Evolutionary conservation across 2,888 invertebrate genomes (phyloP).

Genomic region (Dicyrtoma fusca): DNA sequence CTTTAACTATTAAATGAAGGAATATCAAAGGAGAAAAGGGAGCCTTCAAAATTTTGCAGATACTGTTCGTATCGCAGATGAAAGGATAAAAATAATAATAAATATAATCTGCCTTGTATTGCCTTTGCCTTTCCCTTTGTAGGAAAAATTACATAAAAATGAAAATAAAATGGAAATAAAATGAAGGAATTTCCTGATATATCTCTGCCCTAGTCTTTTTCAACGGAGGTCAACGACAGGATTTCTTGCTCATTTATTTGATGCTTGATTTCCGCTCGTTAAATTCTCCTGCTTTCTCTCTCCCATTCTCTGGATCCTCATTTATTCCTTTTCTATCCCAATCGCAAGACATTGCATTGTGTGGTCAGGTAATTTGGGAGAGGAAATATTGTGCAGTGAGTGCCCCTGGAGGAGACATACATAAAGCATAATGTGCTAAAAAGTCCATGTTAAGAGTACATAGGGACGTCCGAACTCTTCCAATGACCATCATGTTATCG

Average conservation of each 20-base stretch:
- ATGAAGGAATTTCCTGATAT: background rate
- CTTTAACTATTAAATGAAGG: background rate
- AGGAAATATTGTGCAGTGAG: too few relatives aligned
- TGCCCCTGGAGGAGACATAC: too few relatives aligned
- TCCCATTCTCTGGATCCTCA: background rate
- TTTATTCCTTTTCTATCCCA: too few relatives aligned
- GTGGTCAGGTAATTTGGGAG: too few relatives aligned
- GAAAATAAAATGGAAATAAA: background rate
- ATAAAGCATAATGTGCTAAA: too few relatives aligned
- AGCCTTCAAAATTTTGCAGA: conserved; percentile 1
- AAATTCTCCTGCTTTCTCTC: background rate
- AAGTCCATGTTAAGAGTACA: too few relatives aligned
- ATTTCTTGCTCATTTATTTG: conserved; percentile 33
- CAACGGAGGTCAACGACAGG: conserved; percentile 1
- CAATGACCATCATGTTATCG: too few relatives aligned
- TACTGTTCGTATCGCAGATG: background rate
- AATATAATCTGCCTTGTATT: too few relatives aligned
- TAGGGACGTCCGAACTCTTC: too few relatives aligned
- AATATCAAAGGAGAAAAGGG: background rate
- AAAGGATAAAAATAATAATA: too few relatives aligned
- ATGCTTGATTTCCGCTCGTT: background rate
- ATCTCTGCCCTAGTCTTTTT: background rate
- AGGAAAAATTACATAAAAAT: background rate
- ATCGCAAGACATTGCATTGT: too few relatives aligned
- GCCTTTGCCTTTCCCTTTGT: conserved; percentile 2